phyloP scores from a whole-genome alignment of 2,888 invertebrate genomes.

The Athalia rosae region DNA sequence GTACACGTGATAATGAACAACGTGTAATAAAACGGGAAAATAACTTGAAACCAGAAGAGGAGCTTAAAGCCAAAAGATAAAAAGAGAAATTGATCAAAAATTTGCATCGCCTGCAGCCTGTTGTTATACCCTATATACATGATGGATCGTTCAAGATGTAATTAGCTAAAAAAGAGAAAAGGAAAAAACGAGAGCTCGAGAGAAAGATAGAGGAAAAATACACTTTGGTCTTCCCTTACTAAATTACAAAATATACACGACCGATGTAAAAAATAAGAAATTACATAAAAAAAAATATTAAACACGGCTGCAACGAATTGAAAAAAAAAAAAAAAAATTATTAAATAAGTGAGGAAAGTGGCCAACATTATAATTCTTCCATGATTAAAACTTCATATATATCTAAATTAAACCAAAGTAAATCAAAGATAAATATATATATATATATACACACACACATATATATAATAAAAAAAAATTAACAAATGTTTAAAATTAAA shows the following conservation, averaged over 20 bases:
- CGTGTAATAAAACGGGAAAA: neutral
- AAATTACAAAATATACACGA: conserved; percentile 19
- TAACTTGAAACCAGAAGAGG: neutral
- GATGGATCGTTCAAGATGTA: neutral
- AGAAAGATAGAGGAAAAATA: conserved; percentile 19
- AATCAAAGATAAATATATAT: neutral
- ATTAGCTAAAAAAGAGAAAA: neutral
- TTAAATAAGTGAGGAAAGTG: conserved; percentile 41
- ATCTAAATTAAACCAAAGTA: neutral
- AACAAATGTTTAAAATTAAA: neutral
- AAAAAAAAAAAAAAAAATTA: conserved; percentile 43
- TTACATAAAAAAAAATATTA: conserved; percentile 23
- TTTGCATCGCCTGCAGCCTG: neutral
- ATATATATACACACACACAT: neutral
- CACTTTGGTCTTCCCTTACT: conserved; percentile 37
- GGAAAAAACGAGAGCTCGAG: neutral
- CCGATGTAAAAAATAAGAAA: conserved; percentile 10
- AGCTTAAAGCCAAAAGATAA: neutral
- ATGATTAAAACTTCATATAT: conserved; percentile 24
- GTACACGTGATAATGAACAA: neutral
- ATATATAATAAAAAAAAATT: neutral
- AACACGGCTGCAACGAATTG: conserved; percentile 18
- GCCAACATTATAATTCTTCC: conserved; percentile 38
- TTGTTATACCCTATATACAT: neutral
- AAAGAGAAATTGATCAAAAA: neutral